Conservation (phyloP, 2,797 vertebrate species). For the Remorina albescens region DNA sequence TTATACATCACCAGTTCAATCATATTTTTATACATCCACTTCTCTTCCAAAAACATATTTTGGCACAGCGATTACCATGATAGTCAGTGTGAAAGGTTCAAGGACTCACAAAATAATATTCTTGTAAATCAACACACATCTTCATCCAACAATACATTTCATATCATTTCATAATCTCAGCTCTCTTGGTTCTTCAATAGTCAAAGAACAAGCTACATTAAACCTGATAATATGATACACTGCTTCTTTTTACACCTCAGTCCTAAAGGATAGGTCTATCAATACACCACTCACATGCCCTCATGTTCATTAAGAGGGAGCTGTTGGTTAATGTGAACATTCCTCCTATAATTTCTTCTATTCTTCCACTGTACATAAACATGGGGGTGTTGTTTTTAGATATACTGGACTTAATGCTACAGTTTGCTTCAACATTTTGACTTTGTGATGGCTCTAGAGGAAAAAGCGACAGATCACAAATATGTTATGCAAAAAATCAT, state of each 20-base stretch:
- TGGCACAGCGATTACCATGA: conserved; percentile 37
- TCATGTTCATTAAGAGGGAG: background rate
- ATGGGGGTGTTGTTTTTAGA: too few species aligned
- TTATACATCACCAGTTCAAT: conserved; percentile 37
- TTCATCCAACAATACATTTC: conserved; percentile 24
- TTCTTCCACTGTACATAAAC: background rate
- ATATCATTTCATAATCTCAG: conserved; percentile 14
- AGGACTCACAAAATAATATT: conserved; percentile 19
- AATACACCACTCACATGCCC: background rate
- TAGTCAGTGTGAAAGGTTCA: conserved; percentile 4
- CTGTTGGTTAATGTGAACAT: background rate
- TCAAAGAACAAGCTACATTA: conserved; percentile 58
- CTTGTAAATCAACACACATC: conserved; percentile 18
- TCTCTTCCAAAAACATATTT: conserved; percentile 23
- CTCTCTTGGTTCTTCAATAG: conserved; percentile 24
- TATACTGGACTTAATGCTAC: background rate
- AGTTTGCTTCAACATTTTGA: background rate
- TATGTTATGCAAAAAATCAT: background rate
- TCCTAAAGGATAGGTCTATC: conserved; percentile 18
- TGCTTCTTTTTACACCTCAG: conserved; percentile 22
- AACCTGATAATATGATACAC: conserved; percentile 4
- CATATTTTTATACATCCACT: background rate
- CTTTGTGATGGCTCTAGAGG: background rate
- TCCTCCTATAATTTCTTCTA: background rate
- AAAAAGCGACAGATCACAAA: background rate